These are phyloP conservation scores for Nymphalis io DNA, from an alignment of 1,140 invertebrate genomes.

Conservation along the genomic window DNA sequence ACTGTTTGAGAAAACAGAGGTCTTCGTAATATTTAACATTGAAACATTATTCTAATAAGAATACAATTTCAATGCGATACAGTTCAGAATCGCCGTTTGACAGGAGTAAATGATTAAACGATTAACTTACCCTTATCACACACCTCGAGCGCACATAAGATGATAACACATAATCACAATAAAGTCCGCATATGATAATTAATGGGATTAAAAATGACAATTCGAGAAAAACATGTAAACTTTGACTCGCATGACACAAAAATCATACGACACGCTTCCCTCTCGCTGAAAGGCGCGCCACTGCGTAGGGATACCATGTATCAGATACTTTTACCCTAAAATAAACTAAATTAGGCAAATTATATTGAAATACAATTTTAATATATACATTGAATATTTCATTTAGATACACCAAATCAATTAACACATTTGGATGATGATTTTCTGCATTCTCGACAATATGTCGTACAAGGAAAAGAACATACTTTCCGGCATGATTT, in stretches of 20 bases:
- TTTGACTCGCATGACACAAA: constrained; percentile 66
- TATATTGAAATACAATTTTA: constrained; percentile 19
- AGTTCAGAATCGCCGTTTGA: constrained; percentile 49
- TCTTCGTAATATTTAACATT: constrained; percentile 24
- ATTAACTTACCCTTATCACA: constrained; percentile 73
- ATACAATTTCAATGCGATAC: constrained; percentile 49
- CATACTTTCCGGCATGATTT: constrained; percentile 35
- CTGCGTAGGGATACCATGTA: constrained; percentile 63
- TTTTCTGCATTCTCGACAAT: constrained; percentile 45
- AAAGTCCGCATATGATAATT: constrained; percentile 57
- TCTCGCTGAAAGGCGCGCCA: constrained; percentile 63
- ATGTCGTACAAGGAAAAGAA: constrained; percentile 46
- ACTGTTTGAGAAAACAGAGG: constrained; percentile 3
- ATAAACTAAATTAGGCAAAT: constrained; percentile 30
- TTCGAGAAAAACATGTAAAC: constrained; percentile 69
- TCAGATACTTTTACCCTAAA: constrained; percentile 44
- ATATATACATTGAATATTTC: constrained; percentile 4
- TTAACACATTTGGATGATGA: constrained; percentile 16
- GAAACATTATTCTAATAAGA: constrained; percentile 49
- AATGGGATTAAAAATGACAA: constrained; percentile 53
- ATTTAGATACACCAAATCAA: not conserved
- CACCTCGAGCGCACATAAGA: constrained; percentile 57
- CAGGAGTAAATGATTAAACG: constrained; percentile 54
- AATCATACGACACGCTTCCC: constrained; percentile 51
- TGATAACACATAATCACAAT: constrained; percentile 77